Evolutionary conservation across 1,140 invertebrate genomes (phyloP), one percentile per base, ranked within the genome.

Genomic region (Microplitis demolitor): DNA sequence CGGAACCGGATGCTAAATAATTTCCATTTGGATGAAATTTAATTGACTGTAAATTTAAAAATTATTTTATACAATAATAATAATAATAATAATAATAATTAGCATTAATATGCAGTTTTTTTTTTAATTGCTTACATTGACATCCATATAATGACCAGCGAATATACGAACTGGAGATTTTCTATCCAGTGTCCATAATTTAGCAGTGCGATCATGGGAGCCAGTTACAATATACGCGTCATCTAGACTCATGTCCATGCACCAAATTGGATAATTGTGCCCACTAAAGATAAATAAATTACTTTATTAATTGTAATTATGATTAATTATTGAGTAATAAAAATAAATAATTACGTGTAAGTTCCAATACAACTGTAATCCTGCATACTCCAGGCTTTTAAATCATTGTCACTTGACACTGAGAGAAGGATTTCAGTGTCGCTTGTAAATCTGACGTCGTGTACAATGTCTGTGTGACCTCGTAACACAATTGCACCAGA

Each of bases 201-300:
- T 91, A 3, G 93, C 95, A 50, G 94, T 96, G 78, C 90, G 89
- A 82, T 97, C 96, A 73, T 93, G 91, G 53, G 95, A 96, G 61
- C 93, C 95, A 4, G 95, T 95, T 1, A 91, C 92, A 80, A 95
- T 90, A 80, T 93, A 94, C 62, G 91, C 86, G 68, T 91, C 91
- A 78, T 92, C 90, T 73, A 90, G 90, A 83, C 93, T 93, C 16
- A 93, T 90, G 84, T 93, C 92, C 83, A 96, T 87, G 83, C 92
- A 93, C 93, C 95, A 97, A 53, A 97, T 91, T n/a, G 95, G 93
- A 81, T 94, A 94, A 77, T 91, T 92, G 82, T 97, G 95, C 51
- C 95, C 95, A 76, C 90, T 91, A 84, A 34, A 76, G 77, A 24
- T 24, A 24, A 72, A 62, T 67, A 16, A 50, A 67, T 79, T 75